Evolutionary conservation across 2,888 invertebrate genomes (phyloP).

Genomic region (Clusia tigrina): DNA sequence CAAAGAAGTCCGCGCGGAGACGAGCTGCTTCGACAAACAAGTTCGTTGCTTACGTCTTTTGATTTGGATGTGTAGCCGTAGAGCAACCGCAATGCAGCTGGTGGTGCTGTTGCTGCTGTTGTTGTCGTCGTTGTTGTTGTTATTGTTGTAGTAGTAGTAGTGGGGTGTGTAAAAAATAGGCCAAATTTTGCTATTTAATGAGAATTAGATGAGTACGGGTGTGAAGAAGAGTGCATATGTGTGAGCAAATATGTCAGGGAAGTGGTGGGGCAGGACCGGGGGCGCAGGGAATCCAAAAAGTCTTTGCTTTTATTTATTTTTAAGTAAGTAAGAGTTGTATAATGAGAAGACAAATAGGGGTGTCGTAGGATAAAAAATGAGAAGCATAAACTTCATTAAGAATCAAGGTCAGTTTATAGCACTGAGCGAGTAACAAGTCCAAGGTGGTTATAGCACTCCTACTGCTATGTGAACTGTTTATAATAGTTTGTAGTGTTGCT

Average conservation of each 20-base stretch:
- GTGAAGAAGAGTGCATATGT: too few relatives aligned
- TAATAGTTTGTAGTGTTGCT: too few relatives aligned
- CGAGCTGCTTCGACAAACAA: not conserved
- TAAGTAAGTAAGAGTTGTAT: too few relatives aligned
- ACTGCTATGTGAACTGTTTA: too few relatives aligned
- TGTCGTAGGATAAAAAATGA: too few relatives aligned
- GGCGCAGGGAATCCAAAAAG: not conserved
- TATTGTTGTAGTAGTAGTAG: not conserved
- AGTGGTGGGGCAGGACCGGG: too few relatives aligned
- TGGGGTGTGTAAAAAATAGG: not conserved
- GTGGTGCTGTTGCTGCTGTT: not conserved
- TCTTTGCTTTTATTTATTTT: not conserved
- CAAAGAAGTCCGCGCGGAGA: not conserved
- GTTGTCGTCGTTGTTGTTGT: not conserved
- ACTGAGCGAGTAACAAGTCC: too few relatives aligned
- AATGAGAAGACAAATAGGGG: too few relatives aligned
- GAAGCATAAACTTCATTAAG: too few relatives aligned
- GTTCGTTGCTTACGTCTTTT: conserved; percentile 29
- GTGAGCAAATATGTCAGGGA: too few relatives aligned
- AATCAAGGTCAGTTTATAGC: too few relatives aligned
- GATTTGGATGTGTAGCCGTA: conserved; percentile 14
- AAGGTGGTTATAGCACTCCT: too few relatives aligned
- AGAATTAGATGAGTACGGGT: not conserved
- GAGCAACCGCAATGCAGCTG: not conserved
- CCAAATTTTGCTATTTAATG: conserved; percentile 7